A percentile compares a stretch with the other conserved stretches of the same genome.
These are phyloP conservation scores for Cranoglanis bouderius DNA, from an alignment of 2,113 vertebrate genomes.

Conservation along the genomic window DNA sequence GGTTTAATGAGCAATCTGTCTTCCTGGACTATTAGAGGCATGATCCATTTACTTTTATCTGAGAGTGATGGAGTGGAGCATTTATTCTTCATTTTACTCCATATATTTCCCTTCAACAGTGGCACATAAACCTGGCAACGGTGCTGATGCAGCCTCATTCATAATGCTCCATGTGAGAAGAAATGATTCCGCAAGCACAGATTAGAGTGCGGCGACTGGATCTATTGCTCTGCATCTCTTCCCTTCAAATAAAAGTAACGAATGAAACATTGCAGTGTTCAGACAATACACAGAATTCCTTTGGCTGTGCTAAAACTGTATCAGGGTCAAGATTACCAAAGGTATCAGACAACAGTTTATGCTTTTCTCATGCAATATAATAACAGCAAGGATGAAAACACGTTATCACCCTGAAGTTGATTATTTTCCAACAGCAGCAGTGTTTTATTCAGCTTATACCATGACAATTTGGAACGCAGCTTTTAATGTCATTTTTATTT, in stretches of 20 bases:
- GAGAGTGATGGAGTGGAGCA: constrained; percentile 66
- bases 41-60: constrained; percentile 71
- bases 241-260: constrained; percentile 1
- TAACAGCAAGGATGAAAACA: background rate
- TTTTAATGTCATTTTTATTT: background rate
- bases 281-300: background rate
- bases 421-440: background rate
- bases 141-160: constrained; percentile 65
- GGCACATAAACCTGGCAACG: constrained; percentile 66
- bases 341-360: background rate
- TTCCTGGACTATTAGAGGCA: constrained; percentile 62
- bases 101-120: constrained; percentile 65
- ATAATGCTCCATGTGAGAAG: constrained; percentile 61
- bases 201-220: constrained; percentile 46
- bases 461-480: background rate
- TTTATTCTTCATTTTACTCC: constrained; percentile 61
- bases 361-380: background rate
- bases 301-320: background rate
- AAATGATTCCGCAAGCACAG: constrained; percentile 54
- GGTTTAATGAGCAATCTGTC: constrained; percentile 63
- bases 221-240: background rate
- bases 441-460: background rate
- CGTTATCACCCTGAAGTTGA: too few species aligned
- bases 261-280: background rate
- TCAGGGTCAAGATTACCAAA: background rate